These are phyloP conservation scores for Tenthredo notha DNA, from an alignment of 2,888 invertebrate genomes.

Conservation along the genomic window DNA sequence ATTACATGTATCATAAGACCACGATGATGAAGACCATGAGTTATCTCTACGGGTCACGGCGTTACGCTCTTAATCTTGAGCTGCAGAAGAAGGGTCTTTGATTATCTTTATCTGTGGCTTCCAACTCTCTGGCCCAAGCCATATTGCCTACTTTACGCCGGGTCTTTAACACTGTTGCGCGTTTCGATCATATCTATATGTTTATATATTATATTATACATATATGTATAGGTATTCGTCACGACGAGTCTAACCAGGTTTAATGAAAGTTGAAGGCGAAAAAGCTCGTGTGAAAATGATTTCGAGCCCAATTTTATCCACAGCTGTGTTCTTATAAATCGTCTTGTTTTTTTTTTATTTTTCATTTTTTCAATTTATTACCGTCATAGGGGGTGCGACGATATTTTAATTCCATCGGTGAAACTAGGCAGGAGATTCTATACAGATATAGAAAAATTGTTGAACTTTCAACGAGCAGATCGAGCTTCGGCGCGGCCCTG, in stretches of 20 bases:
- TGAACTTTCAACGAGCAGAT: conserved; percentile 40
- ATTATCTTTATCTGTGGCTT: conserved; percentile 74
- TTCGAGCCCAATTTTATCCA: background rate
- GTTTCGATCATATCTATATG: background rate
- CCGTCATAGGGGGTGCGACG: background rate
- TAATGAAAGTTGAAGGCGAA: background rate
- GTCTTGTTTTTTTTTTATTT: background rate
- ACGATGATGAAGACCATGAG: conserved; percentile 59
- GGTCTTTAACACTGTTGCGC: conserved; percentile 33
- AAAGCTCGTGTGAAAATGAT: background rate
- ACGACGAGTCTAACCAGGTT: background rate
- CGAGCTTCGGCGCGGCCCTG: conserved; percentile 51
- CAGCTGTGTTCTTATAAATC: background rate
- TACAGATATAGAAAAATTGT: background rate
- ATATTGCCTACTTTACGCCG: conserved; percentile 27
- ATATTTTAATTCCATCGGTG: background rate
- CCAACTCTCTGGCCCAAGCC: conserved; percentile 57
- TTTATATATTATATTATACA: no score
- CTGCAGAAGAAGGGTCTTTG: conserved; percentile 68
- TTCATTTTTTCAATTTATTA: background rate
- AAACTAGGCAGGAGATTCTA: background rate
- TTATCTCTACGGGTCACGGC: conserved; percentile 76
- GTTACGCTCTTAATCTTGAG: conserved; percentile 74
- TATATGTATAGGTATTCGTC: no score
- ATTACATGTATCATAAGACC: conserved; percentile 8